Evolutionary conservation across 1,140 invertebrate species (phyloP).

Genomic region (Pseudomyrmex pallidus): DNA sequence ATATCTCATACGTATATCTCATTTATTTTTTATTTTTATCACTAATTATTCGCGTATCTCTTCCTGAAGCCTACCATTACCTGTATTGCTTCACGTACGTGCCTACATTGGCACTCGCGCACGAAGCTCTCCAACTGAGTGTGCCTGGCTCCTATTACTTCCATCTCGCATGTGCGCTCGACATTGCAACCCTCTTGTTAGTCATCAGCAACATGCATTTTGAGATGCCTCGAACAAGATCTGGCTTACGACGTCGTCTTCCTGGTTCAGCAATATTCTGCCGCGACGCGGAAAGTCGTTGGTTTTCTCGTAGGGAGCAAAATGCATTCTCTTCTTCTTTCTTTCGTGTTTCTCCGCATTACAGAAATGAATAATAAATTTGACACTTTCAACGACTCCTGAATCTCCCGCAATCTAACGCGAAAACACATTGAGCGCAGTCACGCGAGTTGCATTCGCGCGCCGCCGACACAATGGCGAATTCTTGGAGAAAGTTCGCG

Average conservation of each 20-base stretch:
- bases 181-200: conserved; percentile 16
- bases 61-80: neutral
- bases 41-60: neutral
- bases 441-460: conserved; percentile 39
- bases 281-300: neutral
- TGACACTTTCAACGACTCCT: conserved; percentile 49
- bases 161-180: neutral
- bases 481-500: conserved; percentile 50
- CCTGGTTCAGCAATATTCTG: neutral
- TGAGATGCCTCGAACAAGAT: conserved; percentile 53
- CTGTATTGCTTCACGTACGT: neutral
- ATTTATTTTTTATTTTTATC: neutral
- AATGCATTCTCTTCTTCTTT: neutral
- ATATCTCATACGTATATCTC: neutral
- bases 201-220: conserved; percentile 24
- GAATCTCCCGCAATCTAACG: conserved; percentile 31
- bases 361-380: conserved; percentile 46
- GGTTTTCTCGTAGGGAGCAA: neutral
- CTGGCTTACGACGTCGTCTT: conserved; percentile 20
- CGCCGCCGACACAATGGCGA: conserved; percentile 10
- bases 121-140: neutral
- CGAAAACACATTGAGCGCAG: conserved; percentile 53
- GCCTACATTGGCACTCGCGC: neutral
- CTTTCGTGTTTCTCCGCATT: conserved; percentile 24
- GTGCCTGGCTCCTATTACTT: conserved; percentile 19